Evolutionary conservation across 2,797 vertebrate species (phyloP), one percentile per base, ranked within the genome.

Genomic region (Spinus olivaceus): DNA sequence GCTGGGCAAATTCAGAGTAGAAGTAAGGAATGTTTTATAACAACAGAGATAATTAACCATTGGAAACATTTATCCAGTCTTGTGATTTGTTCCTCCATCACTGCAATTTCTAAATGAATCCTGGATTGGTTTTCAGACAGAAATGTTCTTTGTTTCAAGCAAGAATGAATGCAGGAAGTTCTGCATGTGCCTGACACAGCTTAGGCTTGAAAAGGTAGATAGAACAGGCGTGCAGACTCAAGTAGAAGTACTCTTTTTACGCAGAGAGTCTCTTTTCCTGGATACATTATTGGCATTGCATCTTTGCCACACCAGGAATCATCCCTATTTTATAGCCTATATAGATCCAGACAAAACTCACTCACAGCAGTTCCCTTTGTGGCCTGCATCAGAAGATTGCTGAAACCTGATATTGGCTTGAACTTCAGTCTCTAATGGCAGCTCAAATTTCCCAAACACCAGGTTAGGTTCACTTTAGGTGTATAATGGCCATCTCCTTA

Each of bases 81-180:
- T 95, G 72, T 59, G 80, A 80, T 59, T 90, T 42, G 44, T 76
- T 92, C 32, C 95, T 87, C 91, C 56, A 60, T 72, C 42, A 44
- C 54, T 41, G 76, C n/a, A 91, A 67, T 88, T 94, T 94, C 47
- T 66, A 94, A 83, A 88, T 61, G 81, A 86, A 83, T 70, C 83
- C 24, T 51, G 35, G 39, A 59, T 86, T 88, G 6, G 1, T 46
- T 89, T 94, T 88, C 0, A 4, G 77, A 69, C 72, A 86, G 24
- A 93, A 85, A 59, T 64, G 20, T 33, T 72, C 50, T 80, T 87
- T 94, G 42, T 91, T 94, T 78, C 44, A 51, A 94, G 72, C 14
- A 67, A 61, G 33, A 61, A 6, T 25, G 39, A 49, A 64, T 47
- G 17, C 1, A 6, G 30, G 54, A 92, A 37, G 24, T 59, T 90